Conservation (phyloP, 2,888 invertebrate species). For the Nomada fucata region DNA sequence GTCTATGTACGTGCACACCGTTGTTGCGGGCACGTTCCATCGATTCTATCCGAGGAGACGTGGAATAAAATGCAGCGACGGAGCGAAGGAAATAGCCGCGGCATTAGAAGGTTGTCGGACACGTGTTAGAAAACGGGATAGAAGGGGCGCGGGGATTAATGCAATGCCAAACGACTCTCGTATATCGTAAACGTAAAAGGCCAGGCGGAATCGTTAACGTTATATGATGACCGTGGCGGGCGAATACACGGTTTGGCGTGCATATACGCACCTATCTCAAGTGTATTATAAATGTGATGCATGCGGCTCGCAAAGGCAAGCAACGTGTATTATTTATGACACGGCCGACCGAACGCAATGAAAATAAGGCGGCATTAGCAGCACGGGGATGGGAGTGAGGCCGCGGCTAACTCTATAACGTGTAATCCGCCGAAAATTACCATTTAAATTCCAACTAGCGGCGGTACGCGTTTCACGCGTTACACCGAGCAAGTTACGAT, state of each 20-base stretch:
- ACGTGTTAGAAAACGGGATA: slow-evolving; percentile 30
- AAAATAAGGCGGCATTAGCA: slow-evolving; percentile 57
- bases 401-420: slow-evolving; percentile 26
- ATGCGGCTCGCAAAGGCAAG: slow-evolving; percentile 51
- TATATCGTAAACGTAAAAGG: slow-evolving; percentile 59
- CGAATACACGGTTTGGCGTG: slow-evolving; percentile 22
- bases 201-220: slow-evolving; percentile 50
- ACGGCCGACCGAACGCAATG: slow-evolving; percentile 49
- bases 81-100: neutral
- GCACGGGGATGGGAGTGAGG: slow-evolving; percentile 20
- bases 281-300: slow-evolving; percentile 62
- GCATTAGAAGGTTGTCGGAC: slow-evolving; percentile 3
- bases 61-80: neutral
- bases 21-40: neutral
- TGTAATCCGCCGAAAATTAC: slow-evolving; percentile 57
- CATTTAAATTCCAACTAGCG: slow-evolving; percentile 35
- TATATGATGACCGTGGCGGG: slow-evolving; percentile 47
- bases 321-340: slow-evolving; percentile 52
- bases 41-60: too few species aligned
- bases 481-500: too few species aligned
- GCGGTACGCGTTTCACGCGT: neutral
- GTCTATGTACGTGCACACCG: too few species aligned
- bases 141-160: slow-evolving; percentile 38
- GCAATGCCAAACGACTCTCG: slow-evolving; percentile 56
- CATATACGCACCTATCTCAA: slow-evolving; percentile 49